Base-by-base conservation (phyloP, 2,797 vertebrate genomes). In the Poeciliopsis gracilis region DNA sequence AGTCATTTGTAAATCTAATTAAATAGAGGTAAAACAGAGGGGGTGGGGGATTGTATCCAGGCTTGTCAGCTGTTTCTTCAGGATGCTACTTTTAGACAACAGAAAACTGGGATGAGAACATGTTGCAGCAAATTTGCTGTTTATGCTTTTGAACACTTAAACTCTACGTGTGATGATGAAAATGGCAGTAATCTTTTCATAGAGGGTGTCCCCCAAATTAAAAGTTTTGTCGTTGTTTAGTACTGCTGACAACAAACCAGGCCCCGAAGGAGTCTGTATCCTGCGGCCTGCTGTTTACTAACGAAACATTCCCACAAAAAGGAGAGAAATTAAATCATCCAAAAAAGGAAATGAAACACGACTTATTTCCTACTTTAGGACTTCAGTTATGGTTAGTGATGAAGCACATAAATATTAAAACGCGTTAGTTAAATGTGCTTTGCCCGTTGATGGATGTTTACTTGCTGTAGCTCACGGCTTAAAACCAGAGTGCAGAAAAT, bases 241-340 rank as follows among this genome's bases (percentile, higher is more conserved):
- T 25, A 10, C 36, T 73, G 74, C 71, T 80, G 77, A 75, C 61
- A 81, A 67, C 53, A 70, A 87, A 36, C 71, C 0, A 74, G 86
- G 88, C 88, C 83, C 83, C 77, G 2, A 4, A 45, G 1, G 55
- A 28, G 67, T n/a, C 67, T 46, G 66, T 46, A n/a, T 81, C 84
- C 80, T 70, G 90, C 73, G 91, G 91, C 91, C 90, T 93, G 46
- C 1, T 91, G 90, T 92, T 93, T 92, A 93, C 86, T 47, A 49
- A 25, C 23, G 28, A 46, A 49, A 72, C 55, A 59, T 28, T n/a
- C 47, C 30, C 0, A 18, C 15, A 3, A 18, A 76, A 47, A 30
- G 55, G 5, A 9, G 2, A 73, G 25, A 28, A 71, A n/a, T n/a
- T 6, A 28, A n/a, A 47, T 63, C 33, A 81, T 3, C n/a, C 13